phyloP scores from a whole-genome alignment of 2,113 vertebrate species.

The Protobothrops mucrosquamatus region DNA sequence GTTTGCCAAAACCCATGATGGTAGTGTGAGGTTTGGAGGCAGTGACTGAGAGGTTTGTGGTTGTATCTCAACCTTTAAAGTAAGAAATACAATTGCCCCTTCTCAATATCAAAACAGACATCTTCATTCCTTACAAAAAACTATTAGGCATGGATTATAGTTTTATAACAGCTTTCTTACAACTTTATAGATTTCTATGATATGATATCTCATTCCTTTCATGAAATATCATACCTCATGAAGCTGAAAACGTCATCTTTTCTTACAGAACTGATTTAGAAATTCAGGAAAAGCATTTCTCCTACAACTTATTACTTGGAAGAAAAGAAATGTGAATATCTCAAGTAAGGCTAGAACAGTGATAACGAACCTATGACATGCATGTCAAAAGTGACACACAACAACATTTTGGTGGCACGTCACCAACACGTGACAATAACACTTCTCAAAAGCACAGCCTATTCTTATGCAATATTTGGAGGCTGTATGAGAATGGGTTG shows the following conservation, averaged over 20 bases:
- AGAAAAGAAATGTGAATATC: neutral
- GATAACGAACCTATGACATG: neutral
- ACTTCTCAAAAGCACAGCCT: neutral
- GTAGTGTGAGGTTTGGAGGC: conserved; percentile 54
- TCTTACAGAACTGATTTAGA: neutral
- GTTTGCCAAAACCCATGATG: conserved; percentile 58
- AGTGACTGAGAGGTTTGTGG: conserved; percentile 24
- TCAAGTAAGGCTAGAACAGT: neutral
- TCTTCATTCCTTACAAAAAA: conserved; percentile 12
- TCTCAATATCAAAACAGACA: neutral
- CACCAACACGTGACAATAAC: neutral
- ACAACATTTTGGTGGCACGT: neutral
- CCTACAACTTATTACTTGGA: neutral
- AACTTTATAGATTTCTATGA: neutral
- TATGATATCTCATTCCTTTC: neutral
- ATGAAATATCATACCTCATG: neutral
- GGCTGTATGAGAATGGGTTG: too few species aligned
- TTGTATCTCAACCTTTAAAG: conserved; percentile 8
- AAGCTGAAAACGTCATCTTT: neutral
- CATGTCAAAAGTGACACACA: neutral
- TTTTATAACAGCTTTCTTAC: neutral
- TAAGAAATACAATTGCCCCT: conserved; percentile 5
- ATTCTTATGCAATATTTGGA: too few species aligned
- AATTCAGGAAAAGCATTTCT: neutral
- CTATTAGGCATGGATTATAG: neutral